Base-by-base conservation (phyloP, 2,888 invertebrate species). In the Plagodis dolabraria region DNA sequence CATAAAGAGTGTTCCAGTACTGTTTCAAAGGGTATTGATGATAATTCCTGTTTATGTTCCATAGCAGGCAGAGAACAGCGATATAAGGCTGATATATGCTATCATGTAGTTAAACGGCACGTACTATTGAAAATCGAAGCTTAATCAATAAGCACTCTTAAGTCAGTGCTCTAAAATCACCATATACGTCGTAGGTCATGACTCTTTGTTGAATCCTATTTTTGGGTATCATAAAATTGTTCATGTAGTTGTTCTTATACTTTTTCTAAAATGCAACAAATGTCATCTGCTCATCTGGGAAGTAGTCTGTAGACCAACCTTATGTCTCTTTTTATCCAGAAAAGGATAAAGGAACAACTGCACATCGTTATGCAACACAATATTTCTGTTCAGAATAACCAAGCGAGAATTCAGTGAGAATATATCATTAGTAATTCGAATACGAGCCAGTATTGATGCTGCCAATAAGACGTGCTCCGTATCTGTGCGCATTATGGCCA, bases 1-100 rank as follows among this genome's bases (percentile, higher is more conserved):
- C 74, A 76, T 84, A 85, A 82, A 83, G 77, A 82, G 75, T 78
- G 72, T 74, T 75, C 77, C 76, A 76, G 78, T 78, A 80, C 80
- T 78, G 82, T 78, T 75, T 80, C 76, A 74, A 75, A 80, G 75
- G 78, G 79, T 82, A 84, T 84, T 83, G 85, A 83, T 84, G 81
- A 81, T 85, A 80, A 85, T 83, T 84, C 79, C 81, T 81, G 76
- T 85, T 85, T 85, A 85, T 83, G 72, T 77, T 73, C 74, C 76
- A 79, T 80, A 76, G 72, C 65, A 76, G 70, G 71, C 74, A 76
- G 70, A 72, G 71, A 78, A 79, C 74, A 71, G 66, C 76, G 59
- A 75, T 79, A 78, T 76, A 66, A 65, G 65, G 51, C 67, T 73
- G 72, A 79, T 77, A 73, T 76, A 76, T 71, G 70, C 70, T 56